phyloP scores from a whole-genome alignment of 2,113 vertebrate species.

The Chaenocephalus aceratus region DNA sequence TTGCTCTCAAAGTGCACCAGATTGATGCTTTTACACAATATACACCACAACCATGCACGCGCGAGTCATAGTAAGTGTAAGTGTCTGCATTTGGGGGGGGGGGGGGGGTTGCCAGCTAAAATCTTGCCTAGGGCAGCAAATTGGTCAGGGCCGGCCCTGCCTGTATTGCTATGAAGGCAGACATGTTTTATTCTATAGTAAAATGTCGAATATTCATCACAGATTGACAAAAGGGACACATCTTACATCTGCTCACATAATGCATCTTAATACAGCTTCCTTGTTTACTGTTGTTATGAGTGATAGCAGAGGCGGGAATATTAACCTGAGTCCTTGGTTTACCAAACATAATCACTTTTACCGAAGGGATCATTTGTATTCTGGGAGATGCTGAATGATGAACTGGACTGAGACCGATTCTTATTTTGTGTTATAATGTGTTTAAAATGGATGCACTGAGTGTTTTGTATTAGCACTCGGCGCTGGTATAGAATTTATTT shows the following conservation, averaged over 20 bases:
- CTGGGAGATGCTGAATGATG: conserved; percentile 23
- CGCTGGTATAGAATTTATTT: not conserved
- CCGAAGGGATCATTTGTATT: conserved; percentile 29
- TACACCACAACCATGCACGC: no score
- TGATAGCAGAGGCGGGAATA: conserved; percentile 10
- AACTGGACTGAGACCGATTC: conserved; percentile 1
- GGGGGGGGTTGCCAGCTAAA: no score
- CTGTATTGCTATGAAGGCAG: not conserved
- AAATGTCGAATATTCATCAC: conserved; percentile 31
- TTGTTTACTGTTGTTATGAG: conserved; percentile 33
- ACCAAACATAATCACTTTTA: conserved; percentile 35
- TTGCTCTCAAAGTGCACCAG: no score
- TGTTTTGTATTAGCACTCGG: conserved; percentile 29
- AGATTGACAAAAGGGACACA: not conserved
- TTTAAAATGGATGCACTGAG: conserved; percentile 8
- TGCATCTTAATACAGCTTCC: not conserved
- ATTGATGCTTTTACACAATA: no score
- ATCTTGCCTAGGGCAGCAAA: no score
- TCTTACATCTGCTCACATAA: conserved; percentile 9
- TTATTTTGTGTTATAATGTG: not conserved
- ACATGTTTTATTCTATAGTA: conserved; percentile 13
- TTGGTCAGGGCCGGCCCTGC: not conserved
- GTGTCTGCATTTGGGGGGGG: no score
- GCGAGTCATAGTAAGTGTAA: no score
- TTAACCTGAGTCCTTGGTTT: conserved; percentile 33